These are phyloP conservation scores for Rynchops niger DNA, from an alignment of 2,113 vertebrate genomes.

Conservation along the genomic window DNA sequence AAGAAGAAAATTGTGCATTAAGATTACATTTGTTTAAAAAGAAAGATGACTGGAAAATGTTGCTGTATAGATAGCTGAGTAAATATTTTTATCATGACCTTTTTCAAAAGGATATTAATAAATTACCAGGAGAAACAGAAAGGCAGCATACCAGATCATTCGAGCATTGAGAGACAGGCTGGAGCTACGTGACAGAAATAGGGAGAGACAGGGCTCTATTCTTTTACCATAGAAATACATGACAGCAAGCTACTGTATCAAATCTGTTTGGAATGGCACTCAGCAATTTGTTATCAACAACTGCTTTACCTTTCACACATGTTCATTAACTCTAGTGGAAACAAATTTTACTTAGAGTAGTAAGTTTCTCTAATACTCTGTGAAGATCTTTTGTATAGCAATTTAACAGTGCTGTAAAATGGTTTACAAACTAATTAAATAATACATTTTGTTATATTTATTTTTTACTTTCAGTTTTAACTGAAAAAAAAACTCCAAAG, in stretches of 20 bases:
- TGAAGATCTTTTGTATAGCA: neutral
- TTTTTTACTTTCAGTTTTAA: neutral
- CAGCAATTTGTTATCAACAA: neutral
- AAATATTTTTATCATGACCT: conserved; percentile 3
- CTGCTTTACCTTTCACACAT: neutral
- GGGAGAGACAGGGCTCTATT: neutral
- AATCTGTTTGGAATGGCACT: neutral
- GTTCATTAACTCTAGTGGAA: neutral
- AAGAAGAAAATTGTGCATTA: neutral
- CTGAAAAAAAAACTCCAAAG: neutral
- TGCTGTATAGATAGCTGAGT: neutral
- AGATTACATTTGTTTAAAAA: neutral
- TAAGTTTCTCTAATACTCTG: neutral
- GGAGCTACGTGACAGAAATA: neutral
- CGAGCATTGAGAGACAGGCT: neutral
- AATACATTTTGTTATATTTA: neutral
- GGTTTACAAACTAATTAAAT: neutral
- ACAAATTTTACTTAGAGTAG: neutral
- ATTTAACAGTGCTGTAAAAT: neutral
- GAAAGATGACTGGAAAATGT: neutral
- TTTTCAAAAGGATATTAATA: neutral
- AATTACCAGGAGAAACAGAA: neutral
- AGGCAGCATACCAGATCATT: neutral
- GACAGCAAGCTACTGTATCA: neutral
- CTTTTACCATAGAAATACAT: neutral